Base-by-base conservation (phyloP, 2,888 invertebrate genomes). In the Tuberolachnus salignus region DNA sequence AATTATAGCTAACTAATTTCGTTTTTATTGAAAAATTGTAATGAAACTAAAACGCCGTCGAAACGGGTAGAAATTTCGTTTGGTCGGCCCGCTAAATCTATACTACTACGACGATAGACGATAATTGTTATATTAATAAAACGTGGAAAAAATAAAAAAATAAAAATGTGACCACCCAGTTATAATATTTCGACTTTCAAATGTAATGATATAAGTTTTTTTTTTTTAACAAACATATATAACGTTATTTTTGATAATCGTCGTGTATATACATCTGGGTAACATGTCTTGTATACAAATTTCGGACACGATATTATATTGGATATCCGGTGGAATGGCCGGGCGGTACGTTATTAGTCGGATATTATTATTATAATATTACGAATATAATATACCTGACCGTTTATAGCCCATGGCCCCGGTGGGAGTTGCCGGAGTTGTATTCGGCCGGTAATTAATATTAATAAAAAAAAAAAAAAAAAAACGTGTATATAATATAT, bases 391-490 rank as follows among this genome's bases (percentile, higher is more conserved):
- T 42, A 69, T 11, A 42, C 67, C 16, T 1, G 11, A n/a, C 0
- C 46, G 71, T 14, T 14, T 13, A 21, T 53, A 64, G 73, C 63
- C 51, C 42, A 53, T 53, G 73, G 53, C 23, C 19, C 21, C 34
- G 67, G 59, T 69, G 78, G 78, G 67, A 69, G 78, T 69, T 51
- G 46, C 78, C 67, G 69, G 61, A 61, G 49, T 67, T 69, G 67
- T 57, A 19, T 67, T 42, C 67, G 16, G 67, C 49, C 59, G 51
- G 78, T 69, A 78, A 69, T 78, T 78, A 78, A 78, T 78, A 78
- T 69, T 51, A 69, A 78, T 69, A 69, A 51, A 64, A 70, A 34
- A 4, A n/a, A n/a, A n/a, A n/a, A n/a, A n/a, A n/a, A n/a, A n/a
- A 6, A 59, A 21, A 14, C 23, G 46, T 13, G n/a, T 42, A n/a